Percentiles rank a stretch among this genome's conserved stretches.
These are phyloP conservation scores for Ophioninae sp. DNA, from an alignment of 2,888 invertebrate genomes.

Conservation along the genomic window DNA sequence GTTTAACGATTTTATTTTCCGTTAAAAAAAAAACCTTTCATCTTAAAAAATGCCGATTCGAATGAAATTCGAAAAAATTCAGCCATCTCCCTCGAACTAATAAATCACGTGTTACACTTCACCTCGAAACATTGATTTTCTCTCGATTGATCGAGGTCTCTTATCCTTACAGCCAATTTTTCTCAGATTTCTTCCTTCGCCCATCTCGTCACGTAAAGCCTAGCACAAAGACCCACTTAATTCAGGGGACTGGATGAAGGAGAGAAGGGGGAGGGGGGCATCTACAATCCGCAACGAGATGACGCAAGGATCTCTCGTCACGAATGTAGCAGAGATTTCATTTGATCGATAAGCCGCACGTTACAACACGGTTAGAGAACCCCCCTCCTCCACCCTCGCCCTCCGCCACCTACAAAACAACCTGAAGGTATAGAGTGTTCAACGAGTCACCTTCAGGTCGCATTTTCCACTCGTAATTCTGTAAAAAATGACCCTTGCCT, in stretches of 20 bases:
- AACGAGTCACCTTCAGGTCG: constrained; percentile 2
- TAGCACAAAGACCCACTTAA: constrained; percentile 3
- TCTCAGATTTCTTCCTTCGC: constrained; percentile 2
- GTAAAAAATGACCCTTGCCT: too few species aligned
- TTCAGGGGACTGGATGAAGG: background rate
- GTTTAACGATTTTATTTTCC: too few species aligned
- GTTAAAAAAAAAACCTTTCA: too few species aligned
- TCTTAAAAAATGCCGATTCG: too few species aligned
- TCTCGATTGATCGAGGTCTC: background rate
- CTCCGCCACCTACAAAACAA: too few species aligned
- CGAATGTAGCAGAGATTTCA: constrained; percentile 37
- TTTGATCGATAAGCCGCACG: constrained; percentile 48
- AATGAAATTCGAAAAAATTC: too few species aligned
- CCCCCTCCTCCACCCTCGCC: background rate
- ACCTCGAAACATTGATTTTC: background rate
- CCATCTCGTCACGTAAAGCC: constrained; percentile 5
- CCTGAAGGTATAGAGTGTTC: constrained; percentile 25
- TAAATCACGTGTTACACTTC: background rate
- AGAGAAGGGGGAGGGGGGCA: background rate
- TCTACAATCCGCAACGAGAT: constrained; percentile 21
- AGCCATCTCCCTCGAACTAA: too few species aligned
- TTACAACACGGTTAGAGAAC: constrained; percentile 20
- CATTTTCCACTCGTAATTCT: constrained; percentile 8
- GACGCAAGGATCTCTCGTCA: constrained; percentile 46
- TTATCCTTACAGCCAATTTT: background rate